Percentiles rank a stretch among this genome's conserved stretches.
phyloP scores from a whole-genome alignment of 2,113 vertebrate genomes.

The Hemiprocne comata region DNA sequence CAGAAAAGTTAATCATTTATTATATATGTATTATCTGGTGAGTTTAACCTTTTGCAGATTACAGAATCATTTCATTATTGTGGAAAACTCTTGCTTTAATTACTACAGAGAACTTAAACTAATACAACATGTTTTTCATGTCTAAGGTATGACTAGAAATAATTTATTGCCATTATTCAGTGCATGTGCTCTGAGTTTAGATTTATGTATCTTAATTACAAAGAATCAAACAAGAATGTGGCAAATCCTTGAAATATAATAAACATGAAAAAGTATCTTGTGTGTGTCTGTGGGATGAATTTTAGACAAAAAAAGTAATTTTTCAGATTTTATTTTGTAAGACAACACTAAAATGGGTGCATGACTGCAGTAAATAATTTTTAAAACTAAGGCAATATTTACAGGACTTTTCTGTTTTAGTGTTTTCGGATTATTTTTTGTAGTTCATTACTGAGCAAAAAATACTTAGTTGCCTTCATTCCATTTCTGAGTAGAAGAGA shows the following conservation, averaged over 20 bases:
- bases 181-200: not conserved
- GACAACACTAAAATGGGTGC: accelerated
- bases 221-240: not conserved
- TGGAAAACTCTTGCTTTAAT: not conserved
- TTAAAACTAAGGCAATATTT: not conserved
- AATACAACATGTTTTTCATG: not conserved
- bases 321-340: not conserved
- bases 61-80: not conserved
- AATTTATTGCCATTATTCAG: not conserved
- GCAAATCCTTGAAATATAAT: not conserved
- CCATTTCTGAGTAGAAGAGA: not conserved
- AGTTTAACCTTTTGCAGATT: not conserved
- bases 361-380: not conserved
- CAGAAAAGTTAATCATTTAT: not conserved
- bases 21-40: not conserved
- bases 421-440: not conserved
- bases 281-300: not conserved
- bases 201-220: not conserved
- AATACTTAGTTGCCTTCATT: not conserved
- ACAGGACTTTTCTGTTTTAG: not conserved
- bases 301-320: not conserved
- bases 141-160: not conserved
- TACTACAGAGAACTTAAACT: not conserved
- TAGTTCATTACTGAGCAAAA: not conserved
- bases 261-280: not conserved